Percentiles rank a stretch among this genome's conserved stretches.
phyloP scores from a whole-genome alignment of 1,140 invertebrate species.

The Micrasema longulum region DNA sequence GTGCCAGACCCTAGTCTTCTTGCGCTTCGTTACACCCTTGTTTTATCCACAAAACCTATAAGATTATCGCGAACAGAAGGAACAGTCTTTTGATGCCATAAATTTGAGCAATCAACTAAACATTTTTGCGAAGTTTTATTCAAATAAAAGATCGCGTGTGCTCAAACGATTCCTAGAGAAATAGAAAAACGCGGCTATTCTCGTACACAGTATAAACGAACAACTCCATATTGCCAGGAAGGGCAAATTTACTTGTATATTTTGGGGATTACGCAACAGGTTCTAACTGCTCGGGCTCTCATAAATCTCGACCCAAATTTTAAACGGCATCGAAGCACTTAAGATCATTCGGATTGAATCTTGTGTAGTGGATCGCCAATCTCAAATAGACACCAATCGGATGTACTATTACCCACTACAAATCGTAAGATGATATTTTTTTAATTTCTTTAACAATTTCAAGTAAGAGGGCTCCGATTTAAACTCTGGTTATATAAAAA shows the following conservation, averaged over 20 bases:
- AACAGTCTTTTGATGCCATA: conserved; percentile 38
- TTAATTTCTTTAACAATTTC: too few relatives aligned
- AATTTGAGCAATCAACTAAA: conserved; percentile 33
- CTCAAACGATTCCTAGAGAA: conserved; percentile 13
- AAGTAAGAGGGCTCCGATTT: too few relatives aligned
- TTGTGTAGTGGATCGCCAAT: too few relatives aligned
- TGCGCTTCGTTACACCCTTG: neutral
- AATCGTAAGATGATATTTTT: too few relatives aligned
- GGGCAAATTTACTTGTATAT: conserved; percentile 24
- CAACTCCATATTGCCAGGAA: conserved; percentile 10
- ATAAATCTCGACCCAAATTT: conserved; percentile 25
- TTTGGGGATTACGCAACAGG: conserved; percentile 20
- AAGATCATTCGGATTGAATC: neutral
- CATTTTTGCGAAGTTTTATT: conserved; percentile 43
- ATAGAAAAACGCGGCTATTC: conserved; percentile 15
- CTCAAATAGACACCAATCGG: too few relatives aligned
- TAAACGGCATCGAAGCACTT: conserved; percentile 12
- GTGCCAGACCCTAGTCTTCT: neutral
- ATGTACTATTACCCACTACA: too few relatives aligned
- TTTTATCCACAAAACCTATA: conserved; percentile 27
- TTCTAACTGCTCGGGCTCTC: conserved; percentile 2
- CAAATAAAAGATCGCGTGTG: conserved; percentile 39
- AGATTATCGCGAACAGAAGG: conserved; percentile 35
- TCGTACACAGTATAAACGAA: conserved; percentile 11
- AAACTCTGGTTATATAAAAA: too few relatives aligned